A percentile compares a stretch with the other conserved stretches of the same genome.
Conservation (phyloP, 2,888 invertebrate genomes). For the Stenurella melanura region DNA sequence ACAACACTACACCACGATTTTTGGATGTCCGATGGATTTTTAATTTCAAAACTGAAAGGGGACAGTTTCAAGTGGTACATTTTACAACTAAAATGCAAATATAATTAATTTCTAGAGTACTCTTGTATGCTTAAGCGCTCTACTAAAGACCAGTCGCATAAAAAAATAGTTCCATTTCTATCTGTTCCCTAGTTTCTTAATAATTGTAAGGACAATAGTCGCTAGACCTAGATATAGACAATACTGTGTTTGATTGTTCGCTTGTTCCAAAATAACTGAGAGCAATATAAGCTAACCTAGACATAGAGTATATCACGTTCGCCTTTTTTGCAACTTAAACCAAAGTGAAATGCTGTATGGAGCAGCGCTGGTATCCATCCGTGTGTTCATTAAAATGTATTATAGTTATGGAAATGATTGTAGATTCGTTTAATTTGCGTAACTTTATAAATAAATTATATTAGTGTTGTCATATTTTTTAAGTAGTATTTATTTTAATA, state of each 20-base stretch:
- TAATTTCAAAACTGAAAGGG: too few relatives aligned
- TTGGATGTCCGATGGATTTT: too few relatives aligned
- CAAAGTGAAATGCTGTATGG: background rate
- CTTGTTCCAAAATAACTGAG: background rate
- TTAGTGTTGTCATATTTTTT: slow-evolving; percentile 19
- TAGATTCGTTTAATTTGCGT: slow-evolving; percentile 35
- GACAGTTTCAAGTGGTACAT: too few relatives aligned
- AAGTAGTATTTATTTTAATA: slow-evolving; percentile 21
- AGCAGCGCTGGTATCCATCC: background rate
- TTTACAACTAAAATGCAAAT: too few relatives aligned
- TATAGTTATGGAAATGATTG: slow-evolving; percentile 16
- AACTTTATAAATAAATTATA: slow-evolving; percentile 26
- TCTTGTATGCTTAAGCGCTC: too few relatives aligned
- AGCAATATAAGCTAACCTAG: background rate
- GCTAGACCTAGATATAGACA: background rate
- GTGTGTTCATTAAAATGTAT: background rate
- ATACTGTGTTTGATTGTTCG: background rate
- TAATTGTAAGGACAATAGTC: background rate
- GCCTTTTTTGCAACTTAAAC: background rate
- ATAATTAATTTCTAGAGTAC: too few relatives aligned
- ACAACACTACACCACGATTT: too few relatives aligned
- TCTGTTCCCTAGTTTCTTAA: too few relatives aligned
- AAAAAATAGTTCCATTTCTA: too few relatives aligned
- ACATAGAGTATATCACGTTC: background rate
- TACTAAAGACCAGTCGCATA: too few relatives aligned